Conservation (phyloP, 2,113 vertebrate species). For the Nansenia antarctica region DNA sequence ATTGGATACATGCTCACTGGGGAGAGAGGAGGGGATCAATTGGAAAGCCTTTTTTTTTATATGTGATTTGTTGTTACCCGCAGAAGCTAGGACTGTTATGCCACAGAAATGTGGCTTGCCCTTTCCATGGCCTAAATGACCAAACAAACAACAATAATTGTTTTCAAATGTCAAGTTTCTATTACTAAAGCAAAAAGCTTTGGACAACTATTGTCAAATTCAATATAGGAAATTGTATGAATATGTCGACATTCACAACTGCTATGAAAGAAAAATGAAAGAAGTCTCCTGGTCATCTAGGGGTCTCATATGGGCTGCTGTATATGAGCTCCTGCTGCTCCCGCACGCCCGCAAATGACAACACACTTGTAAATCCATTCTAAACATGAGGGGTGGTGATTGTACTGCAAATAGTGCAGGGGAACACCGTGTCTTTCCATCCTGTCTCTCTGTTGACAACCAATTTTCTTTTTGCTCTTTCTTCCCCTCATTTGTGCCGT, state of each 20-base stretch:
- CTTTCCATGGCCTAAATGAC: slow-evolving; percentile 3
- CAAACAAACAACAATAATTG: slow-evolving; percentile 11
- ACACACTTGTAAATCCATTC: no score
- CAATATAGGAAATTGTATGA: slow-evolving; percentile 14
- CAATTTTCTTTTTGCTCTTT: no score
- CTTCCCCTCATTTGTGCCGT: no score
- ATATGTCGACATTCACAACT: not conserved
- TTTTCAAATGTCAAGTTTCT: slow-evolving; percentile 26
- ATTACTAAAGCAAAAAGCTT: not conserved
- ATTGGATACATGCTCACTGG: not conserved
- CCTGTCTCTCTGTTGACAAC: no score
- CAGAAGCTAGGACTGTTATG: not conserved
- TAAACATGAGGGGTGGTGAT: no score
- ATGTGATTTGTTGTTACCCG: not conserved
- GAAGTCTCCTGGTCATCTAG: no score
- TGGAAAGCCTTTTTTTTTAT: not conserved
- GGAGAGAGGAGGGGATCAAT: not conserved
- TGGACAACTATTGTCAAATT: not conserved
- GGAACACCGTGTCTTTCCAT: no score
- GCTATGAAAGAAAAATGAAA: not conserved
- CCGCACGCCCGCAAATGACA: no score
- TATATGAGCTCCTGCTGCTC: no score
- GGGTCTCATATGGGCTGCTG: no score
- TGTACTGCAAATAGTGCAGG: no score
- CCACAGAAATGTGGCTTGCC: not conserved